phyloP scores from a whole-genome alignment of 2,888 invertebrate genomes.

The Ommatoiulus sabulosus region DNA sequence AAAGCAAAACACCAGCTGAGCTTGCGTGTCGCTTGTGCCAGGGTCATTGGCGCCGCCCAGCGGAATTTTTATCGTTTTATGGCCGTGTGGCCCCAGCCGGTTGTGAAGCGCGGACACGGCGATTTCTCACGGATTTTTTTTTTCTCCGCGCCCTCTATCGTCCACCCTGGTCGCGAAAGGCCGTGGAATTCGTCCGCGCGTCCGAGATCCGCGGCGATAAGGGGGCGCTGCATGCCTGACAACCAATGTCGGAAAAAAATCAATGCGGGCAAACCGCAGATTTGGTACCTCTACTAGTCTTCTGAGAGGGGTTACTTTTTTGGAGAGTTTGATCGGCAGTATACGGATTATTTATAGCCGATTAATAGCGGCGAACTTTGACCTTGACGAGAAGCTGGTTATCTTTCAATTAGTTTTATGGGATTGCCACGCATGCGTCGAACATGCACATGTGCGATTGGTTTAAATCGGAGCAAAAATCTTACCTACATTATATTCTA shows the following conservation, averaged over 20 bases:
- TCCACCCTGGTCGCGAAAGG: too few relatives aligned
- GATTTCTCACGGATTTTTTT: slow-evolving; percentile 35
- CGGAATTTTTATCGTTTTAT: slow-evolving; percentile 43
- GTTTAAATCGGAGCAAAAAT: too few relatives aligned
- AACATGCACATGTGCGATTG: too few relatives aligned
- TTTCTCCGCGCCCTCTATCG: too few relatives aligned
- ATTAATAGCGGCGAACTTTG: neutral
- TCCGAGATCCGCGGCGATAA: too few relatives aligned
- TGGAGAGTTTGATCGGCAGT: too few relatives aligned
- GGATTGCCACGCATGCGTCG: neutral
- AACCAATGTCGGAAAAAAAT: neutral
- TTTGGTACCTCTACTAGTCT: too few relatives aligned
- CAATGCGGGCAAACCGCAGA: neutral
- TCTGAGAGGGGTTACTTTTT: neutral
- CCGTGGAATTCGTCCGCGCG: too few relatives aligned
- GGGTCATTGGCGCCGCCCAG: slow-evolving; percentile 39
- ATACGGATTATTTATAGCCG: neutral
- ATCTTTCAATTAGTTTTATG: neutral
- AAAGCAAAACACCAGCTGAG: neutral
- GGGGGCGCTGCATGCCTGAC: too few relatives aligned
- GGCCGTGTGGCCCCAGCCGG: neutral
- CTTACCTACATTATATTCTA: too few relatives aligned
- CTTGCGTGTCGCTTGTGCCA: neutral
- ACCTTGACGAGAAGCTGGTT: neutral
- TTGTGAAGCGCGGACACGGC: neutral